These are phyloP conservation scores for Theropithecus gelada DNA, from an alignment of 2,113 vertebrate genomes.

Conservation along the genomic window DNA sequence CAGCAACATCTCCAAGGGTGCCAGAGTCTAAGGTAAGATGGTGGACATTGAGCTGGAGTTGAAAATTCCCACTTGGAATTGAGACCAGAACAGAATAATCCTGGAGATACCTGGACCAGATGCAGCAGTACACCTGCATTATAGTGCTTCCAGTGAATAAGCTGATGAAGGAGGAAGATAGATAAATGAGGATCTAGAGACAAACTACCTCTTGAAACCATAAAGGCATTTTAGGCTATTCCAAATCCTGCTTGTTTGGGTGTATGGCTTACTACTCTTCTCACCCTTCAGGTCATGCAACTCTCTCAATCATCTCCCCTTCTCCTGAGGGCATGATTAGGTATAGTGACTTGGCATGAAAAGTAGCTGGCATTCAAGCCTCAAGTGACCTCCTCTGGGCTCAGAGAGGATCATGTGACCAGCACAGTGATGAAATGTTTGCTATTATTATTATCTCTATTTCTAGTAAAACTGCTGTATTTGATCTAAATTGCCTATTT, in stretches of 20 bases:
- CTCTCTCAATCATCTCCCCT: background rate
- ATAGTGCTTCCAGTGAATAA: background rate
- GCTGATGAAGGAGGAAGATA: background rate
- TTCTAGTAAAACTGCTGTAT: constrained; percentile 4
- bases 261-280: background rate
- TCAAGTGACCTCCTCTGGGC: background rate
- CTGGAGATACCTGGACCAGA: background rate
- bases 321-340: background rate
- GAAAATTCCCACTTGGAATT: background rate
- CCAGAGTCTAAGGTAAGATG: background rate
- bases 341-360: background rate
- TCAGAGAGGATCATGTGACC: background rate
- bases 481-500: background rate
- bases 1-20: background rate
- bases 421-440: background rate
- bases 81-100: background rate
- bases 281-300: background rate
- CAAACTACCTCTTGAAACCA: background rate
- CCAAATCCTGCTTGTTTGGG: background rate
- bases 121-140: background rate
- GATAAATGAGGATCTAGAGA: background rate
- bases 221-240: background rate
- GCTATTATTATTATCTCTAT: background rate
- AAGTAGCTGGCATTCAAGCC: background rate
- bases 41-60: background rate